A percentile compares a stretch with the other conserved stretches of the same genome.
Evolutionary conservation across 2,113 vertebrate genomes (phyloP).

Genomic region (Triplophysa tibetana): DNA sequence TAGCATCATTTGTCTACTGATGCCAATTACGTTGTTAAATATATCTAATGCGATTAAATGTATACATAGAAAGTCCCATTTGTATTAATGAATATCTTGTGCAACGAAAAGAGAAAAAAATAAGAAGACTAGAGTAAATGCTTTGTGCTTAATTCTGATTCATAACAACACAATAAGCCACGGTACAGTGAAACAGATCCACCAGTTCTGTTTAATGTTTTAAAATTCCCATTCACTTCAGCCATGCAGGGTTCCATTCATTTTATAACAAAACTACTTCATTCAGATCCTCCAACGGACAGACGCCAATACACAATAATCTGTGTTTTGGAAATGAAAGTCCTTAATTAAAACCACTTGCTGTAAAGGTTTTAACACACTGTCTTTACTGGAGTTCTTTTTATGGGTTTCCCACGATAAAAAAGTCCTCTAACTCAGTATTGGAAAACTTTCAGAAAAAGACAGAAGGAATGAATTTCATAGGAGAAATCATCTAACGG

Average conservation of each 20-base stretch:
- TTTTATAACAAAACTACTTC: neutral
- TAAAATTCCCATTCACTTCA: neutral
- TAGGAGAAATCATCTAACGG: conserved; percentile 64
- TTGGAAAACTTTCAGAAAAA: conserved; percentile 49
- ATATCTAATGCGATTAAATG: too few relatives aligned
- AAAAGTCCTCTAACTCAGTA: conserved; percentile 46
- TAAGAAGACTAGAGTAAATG: too few relatives aligned
- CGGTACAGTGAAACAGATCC: too few relatives aligned
- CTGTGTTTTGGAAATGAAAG: conserved; percentile 63
- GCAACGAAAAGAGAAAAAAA: too few relatives aligned
- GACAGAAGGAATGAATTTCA: conserved; percentile 61
- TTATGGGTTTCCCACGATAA: conserved; percentile 64
- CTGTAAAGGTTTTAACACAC: conserved; percentile 66
- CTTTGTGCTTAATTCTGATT: too few relatives aligned
- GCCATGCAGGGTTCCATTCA: neutral
- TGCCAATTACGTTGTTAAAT: too few relatives aligned
- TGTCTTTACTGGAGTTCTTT: conserved; percentile 61
- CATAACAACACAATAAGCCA: too few relatives aligned
- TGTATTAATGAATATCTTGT: too few relatives aligned
- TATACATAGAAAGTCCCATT: too few relatives aligned
- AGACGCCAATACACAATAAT: conserved; percentile 55
- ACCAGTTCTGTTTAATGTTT: too few relatives aligned
- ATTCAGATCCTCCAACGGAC: neutral
- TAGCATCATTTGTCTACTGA: too few relatives aligned
- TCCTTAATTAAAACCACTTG: conserved; percentile 60